Evolutionary conservation across 2,113 vertebrate genomes (phyloP).

Genomic region (Poicephalus gulielmi): DNA sequence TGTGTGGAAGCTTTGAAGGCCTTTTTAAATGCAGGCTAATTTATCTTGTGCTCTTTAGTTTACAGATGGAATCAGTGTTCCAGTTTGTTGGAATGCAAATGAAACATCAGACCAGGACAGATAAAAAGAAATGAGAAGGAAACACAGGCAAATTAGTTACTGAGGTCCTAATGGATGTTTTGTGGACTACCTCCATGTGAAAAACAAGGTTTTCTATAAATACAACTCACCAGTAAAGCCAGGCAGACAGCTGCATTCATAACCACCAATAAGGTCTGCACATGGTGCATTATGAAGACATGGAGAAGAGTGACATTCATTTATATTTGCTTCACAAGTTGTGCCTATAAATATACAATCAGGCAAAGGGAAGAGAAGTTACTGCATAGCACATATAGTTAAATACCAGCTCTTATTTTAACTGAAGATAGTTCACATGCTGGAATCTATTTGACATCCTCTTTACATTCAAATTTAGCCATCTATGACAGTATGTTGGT

Average conservation of each 20-base stretch:
- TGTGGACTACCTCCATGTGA: background rate
- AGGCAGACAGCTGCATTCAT: conserved; percentile 68
- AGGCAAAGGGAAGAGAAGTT: background rate
- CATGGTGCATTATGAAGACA: conserved; percentile 76
- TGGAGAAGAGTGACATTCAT: conserved; percentile 78
- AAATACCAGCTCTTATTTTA: background rate
- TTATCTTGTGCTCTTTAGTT: conserved; percentile 19
- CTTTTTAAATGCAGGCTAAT: conserved; percentile 10
- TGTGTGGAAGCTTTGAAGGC: background rate
- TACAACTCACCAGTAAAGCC: conserved; percentile 78
- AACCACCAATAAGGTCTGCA: conserved; percentile 71
- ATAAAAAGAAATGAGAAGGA: conserved; percentile 32
- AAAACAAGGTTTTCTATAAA: background rate
- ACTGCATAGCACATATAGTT: background rate
- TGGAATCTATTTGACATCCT: background rate
- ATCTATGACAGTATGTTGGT: background rate
- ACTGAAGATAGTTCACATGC: background rate
- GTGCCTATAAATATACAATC: conserved; percentile 39
- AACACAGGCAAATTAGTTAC: background rate
- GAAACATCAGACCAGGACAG: conserved; percentile 13
- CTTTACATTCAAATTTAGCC: background rate
- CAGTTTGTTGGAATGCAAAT: conserved; percentile 33
- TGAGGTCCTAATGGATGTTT: background rate
- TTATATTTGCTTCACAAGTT: conserved; percentile 79
- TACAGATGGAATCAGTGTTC: background rate